Evolutionary conservation across 1,140 invertebrate species (phyloP).

Genomic region (Heliconius himera): DNA sequence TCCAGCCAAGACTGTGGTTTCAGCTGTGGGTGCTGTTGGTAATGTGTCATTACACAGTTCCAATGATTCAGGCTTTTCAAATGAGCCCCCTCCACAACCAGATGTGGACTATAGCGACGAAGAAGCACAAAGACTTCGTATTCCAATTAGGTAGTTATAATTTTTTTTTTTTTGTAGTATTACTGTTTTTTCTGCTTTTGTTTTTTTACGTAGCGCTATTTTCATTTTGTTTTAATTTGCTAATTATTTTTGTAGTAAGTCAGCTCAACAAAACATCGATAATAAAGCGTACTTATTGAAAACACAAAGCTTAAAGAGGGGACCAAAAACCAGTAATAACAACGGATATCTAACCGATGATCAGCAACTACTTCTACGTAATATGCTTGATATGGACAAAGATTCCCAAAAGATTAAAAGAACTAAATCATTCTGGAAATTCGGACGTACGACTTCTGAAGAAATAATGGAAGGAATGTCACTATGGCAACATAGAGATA

Average conservation of each 20-base stretch:
- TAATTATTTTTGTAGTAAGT: conserved; percentile 77
- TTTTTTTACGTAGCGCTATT: conserved; percentile 42
- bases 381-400: conserved; percentile 79
- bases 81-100: conserved; percentile 92
- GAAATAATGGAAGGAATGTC: conserved; percentile 92
- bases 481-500: conserved; percentile 91
- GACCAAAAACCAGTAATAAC: conserved; percentile 74
- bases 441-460: conserved; percentile 86
- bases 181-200: not conserved
- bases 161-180: conserved; percentile 4
- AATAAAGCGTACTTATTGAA: conserved; percentile 83
- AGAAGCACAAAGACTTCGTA: conserved; percentile 85
- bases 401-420: conserved; percentile 86
- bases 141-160: conserved; percentile 85
- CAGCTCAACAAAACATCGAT: conserved; percentile 80
- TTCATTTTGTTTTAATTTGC: conserved; percentile 60
- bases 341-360: conserved; percentile 83
- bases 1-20: conserved; percentile 73
- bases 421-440: conserved; percentile 93
- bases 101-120: conserved; percentile 95
- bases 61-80: conserved; percentile 95
- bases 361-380: conserved; percentile 77
- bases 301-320: conserved; percentile 76
- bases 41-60: conserved; percentile 93
- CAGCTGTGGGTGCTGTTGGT: conserved; percentile 82